Percentiles rank a stretch among this genome's conserved stretches.
phyloP scores from a whole-genome alignment of 2,113 vertebrate genomes.

The Chlorodrepanis virens region DNA sequence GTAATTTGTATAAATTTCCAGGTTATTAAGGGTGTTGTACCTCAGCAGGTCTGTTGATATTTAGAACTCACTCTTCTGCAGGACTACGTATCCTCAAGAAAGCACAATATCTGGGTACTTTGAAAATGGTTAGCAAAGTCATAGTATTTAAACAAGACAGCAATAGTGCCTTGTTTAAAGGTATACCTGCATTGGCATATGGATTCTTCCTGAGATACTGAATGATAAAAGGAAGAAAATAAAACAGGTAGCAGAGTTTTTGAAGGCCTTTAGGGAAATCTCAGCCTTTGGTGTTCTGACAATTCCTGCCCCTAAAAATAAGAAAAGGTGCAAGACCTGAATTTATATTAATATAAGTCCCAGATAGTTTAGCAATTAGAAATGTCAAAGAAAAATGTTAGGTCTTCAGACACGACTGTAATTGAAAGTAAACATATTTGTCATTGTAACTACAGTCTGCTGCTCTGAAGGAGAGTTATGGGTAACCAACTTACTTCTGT shows the following conservation, averaged over 20 bases:
- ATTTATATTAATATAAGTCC: background rate
- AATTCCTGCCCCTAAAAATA: constrained; percentile 19
- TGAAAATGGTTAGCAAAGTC: background rate
- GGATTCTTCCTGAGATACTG: constrained; percentile 8
- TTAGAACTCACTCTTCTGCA: background rate
- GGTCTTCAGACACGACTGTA: background rate
- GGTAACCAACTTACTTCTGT: constrained; percentile 85
- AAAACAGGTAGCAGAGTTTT: constrained; percentile 4
- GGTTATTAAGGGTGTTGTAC: background rate
- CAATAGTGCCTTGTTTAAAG: constrained; percentile 7
- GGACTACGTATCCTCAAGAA: background rate
- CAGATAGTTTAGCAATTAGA: background rate
- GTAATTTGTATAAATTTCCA: background rate
- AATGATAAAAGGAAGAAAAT: constrained; percentile 44
- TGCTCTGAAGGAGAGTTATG: background rate
- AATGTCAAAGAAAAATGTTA: background rate
- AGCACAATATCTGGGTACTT: background rate
- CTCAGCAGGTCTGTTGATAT: background rate
- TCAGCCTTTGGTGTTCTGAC: constrained; percentile 9
- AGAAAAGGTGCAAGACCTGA: constrained; percentile 2
- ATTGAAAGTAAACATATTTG: background rate
- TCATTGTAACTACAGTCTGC: background rate
- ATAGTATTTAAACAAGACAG: constrained; percentile 1
- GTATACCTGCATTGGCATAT: background rate
- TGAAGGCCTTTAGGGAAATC: background rate